Evolutionary conservation across 2,888 invertebrate genomes (phyloP).

Genomic region (Holacanthella duospinosa): DNA sequence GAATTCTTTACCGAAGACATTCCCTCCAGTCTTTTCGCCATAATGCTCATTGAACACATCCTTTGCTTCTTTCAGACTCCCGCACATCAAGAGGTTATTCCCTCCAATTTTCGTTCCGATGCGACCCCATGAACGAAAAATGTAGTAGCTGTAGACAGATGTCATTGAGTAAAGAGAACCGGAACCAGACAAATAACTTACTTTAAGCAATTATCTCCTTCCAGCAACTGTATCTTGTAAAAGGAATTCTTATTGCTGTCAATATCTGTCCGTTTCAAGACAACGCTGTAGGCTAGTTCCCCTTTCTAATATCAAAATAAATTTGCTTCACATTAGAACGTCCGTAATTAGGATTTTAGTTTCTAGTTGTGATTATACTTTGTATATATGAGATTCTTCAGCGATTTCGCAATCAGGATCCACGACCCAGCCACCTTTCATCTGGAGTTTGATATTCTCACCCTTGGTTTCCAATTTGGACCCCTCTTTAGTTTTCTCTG

Average conservation of each 20-base stretch:
- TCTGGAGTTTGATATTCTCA: slow-evolving; percentile 50
- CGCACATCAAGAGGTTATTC: slow-evolving; percentile 50
- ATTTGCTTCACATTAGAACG: neutral
- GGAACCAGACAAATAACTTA: slow-evolving; percentile 1
- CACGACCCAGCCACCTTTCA: slow-evolving; percentile 79
- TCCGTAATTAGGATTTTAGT: slow-evolving; percentile 24
- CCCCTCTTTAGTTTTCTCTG: no score
- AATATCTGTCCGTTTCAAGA: slow-evolving; percentile 75
- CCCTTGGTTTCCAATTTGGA: slow-evolving; percentile 14
- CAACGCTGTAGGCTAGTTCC: slow-evolving; percentile 59
- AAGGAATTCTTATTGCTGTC: slow-evolving; percentile 80
- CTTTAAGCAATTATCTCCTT: slow-evolving; percentile 52
- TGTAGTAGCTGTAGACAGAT: slow-evolving; percentile 48
- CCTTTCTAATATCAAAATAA: slow-evolving; percentile 29
- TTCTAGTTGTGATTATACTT: slow-evolving; percentile 38
- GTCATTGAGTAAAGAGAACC: neutral
- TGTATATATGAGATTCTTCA: slow-evolving; percentile 67
- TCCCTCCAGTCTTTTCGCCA: slow-evolving; percentile 72
- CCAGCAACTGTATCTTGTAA: slow-evolving; percentile 85
- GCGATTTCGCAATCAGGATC: slow-evolving; percentile 81
- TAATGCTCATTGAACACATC: slow-evolving; percentile 54
- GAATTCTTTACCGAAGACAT: slow-evolving; percentile 63
- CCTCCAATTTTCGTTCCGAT: slow-evolving; percentile 89
- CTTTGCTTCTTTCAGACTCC: slow-evolving; percentile 50
- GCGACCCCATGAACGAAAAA: slow-evolving; percentile 91